Base-by-base conservation (phyloP, 2,797 vertebrate species). In the Eospalax fontanierii region DNA sequence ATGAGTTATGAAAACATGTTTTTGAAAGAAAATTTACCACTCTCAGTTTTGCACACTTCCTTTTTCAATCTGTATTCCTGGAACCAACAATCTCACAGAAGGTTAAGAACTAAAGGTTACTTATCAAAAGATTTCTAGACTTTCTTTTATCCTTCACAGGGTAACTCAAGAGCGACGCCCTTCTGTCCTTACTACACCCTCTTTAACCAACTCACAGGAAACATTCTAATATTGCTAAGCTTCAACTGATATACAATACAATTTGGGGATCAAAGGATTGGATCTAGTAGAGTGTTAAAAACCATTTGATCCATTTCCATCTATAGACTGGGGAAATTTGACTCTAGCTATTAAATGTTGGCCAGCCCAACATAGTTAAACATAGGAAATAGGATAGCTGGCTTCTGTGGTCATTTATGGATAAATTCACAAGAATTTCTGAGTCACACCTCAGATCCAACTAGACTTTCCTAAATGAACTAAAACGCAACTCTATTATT, bases 21-120 rank as follows among this genome's bases (percentile, higher is more conserved):
- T 87, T 91, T 90, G 66, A 90, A 95, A 89, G 50, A 78, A 97
- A 87, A 91, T 71, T 59, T 26, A 91, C 10, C 57, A 63, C 46
- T 91, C 40, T 35, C 35, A 89, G 28, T 40, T 83, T 4, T 79
- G 43, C 6, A 92, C 26, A 85, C 3, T 90, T 85, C 15, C 6
- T 81, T 46, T 88, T 95, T 40, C 16, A 89, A 33, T 90, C 43
- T 94, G 12, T 46, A 86, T 88, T 84, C 43, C 79, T 92, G 19
- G 73, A 79, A 87, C 38, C 54, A 93, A 71, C 1, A 76, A 79
- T 92, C 92, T 86, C 43, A 87, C 14, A 89, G 30, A 68, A 90
- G 91, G 26, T n/a, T 89, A 90, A 94, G 6, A 40, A 73, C 63
- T 92, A 87, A 89, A 92, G 19, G 16, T 89, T 40, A 80, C 10